Conservation (phyloP, 2,888 invertebrate genomes). For the Bellardia bayeri region DNA sequence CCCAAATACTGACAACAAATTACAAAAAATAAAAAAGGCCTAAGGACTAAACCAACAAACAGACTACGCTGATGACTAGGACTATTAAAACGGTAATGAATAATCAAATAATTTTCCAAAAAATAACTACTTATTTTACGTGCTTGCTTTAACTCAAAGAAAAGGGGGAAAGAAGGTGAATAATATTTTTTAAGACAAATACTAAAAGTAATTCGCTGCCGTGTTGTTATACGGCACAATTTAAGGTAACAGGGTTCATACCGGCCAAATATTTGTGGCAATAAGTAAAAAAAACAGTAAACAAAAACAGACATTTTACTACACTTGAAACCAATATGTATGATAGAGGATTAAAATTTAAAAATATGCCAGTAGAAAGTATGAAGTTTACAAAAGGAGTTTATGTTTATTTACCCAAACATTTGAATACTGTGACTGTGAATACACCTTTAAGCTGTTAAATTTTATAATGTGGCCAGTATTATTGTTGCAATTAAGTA, state of each 20-base stretch:
- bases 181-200: conserved; percentile 6
- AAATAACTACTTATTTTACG: conserved; percentile 67
- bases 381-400: too few relatives aligned
- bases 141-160: conserved; percentile 18
- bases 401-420: too few relatives aligned
- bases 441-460: not conserved
- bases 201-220: not conserved
- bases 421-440: too few relatives aligned
- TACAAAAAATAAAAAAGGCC: conserved; percentile 27
- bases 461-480: conserved; percentile 48
- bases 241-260: too few relatives aligned
- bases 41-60: conserved; percentile 39
- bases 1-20: conserved; percentile 8
- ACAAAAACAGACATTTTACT: too few relatives aligned
- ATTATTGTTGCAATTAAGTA: conserved; percentile 82
- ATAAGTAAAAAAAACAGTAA: too few relatives aligned
- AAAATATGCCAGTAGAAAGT: too few relatives aligned
- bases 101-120: conserved; percentile 60
- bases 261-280: too few relatives aligned
- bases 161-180: not conserved
- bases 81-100: conserved; percentile 63
- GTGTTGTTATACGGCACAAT: too few relatives aligned
- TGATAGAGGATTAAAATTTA: too few relatives aligned
- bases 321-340: too few relatives aligned
- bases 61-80: conserved; percentile 12